These are phyloP conservation scores for Rhinolophus sinicus DNA, from an alignment of 2,113 vertebrate genomes.

Conservation along the genomic window DNA sequence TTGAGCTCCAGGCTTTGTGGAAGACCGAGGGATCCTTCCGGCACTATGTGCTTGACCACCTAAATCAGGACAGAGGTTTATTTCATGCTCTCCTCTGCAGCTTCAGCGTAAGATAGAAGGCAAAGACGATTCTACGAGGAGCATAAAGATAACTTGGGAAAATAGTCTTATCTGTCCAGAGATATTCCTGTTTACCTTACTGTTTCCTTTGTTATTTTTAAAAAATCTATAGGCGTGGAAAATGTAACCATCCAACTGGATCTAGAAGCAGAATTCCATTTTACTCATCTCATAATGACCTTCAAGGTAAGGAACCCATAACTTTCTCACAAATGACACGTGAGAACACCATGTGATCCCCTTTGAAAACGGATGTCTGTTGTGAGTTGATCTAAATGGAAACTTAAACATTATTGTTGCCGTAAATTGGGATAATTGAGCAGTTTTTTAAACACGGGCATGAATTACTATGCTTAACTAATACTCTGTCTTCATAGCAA, in stretches of 20 bases:
- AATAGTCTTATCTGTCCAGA: neutral
- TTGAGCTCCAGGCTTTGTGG: neutral
- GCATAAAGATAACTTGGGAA: neutral
- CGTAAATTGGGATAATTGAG: neutral
- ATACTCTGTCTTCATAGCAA: neutral
- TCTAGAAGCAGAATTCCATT: conserved; percentile 98
- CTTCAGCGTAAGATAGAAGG: neutral
- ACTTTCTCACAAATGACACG: conserved; percentile 3
- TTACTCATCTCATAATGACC: conserved; percentile 99
- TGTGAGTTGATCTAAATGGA: neutral
- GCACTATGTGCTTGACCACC: neutral
- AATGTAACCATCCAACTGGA: conserved; percentile 96
- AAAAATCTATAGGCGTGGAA: conserved; percentile 89
- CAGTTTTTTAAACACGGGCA: neutral
- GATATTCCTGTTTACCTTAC: conserved; percentile 51
- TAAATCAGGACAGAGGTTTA: neutral
- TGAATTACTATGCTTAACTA: conserved; percentile 20
- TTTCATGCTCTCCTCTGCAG: neutral
- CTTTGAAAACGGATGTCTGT: neutral
- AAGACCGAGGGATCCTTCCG: neutral
- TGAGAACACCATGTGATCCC: neutral
- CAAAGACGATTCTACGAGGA: neutral
- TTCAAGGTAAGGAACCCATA: conserved; percentile 92
- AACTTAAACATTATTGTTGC: conserved; percentile 49
- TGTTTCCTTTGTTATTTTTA: conserved; percentile 33